A percentile compares a stretch with the other conserved stretches of the same genome.
Conservation (phyloP, 2,113 vertebrate genomes). For the Sebastes schlegelii region DNA sequence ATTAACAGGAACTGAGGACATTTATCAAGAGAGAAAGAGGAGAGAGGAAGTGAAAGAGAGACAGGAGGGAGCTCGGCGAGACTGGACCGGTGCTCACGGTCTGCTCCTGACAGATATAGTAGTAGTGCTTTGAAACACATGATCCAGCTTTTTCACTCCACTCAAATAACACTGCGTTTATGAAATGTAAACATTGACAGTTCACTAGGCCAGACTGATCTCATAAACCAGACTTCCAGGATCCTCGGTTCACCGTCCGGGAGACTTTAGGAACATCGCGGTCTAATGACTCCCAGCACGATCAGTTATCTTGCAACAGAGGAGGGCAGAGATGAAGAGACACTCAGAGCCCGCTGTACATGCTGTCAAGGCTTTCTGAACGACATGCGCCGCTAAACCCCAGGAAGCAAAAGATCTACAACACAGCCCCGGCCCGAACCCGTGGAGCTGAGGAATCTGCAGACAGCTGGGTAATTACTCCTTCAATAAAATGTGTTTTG, state of each 20-base stretch:
- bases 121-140: conserved; percentile 69
- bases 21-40: conserved; percentile 59
- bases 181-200: conserved; percentile 84
- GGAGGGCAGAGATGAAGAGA: conserved; percentile 15
- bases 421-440: background rate
- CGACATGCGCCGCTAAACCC: conserved; percentile 7
- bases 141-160: conserved; percentile 64
- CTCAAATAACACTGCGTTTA: conserved; percentile 81
- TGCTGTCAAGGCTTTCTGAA: conserved; percentile 3
- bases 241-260: conserved; percentile 56
- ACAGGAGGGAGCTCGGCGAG: conserved; percentile 4
- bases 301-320: conserved; percentile 28
- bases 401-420: conserved; percentile 16
- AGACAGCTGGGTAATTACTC: conserved; percentile 50
- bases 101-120: conserved; percentile 51
- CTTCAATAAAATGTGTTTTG: conserved; percentile 40
- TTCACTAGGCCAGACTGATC: conserved; percentile 76
- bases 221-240: conserved; percentile 71
- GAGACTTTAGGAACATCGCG: conserved; percentile 42
- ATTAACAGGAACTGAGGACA: conserved; percentile 65
- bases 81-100: conserved; percentile 35
- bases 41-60: conserved; percentile 32
- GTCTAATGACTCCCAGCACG: conserved; percentile 54
- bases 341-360: conserved; percentile 4
- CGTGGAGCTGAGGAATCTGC: conserved; percentile 18